Evolutionary conservation across 2,888 invertebrate genomes (phyloP), one percentile per base, ranked within the genome.

Genomic region (Frankliniella fusca): DNA sequence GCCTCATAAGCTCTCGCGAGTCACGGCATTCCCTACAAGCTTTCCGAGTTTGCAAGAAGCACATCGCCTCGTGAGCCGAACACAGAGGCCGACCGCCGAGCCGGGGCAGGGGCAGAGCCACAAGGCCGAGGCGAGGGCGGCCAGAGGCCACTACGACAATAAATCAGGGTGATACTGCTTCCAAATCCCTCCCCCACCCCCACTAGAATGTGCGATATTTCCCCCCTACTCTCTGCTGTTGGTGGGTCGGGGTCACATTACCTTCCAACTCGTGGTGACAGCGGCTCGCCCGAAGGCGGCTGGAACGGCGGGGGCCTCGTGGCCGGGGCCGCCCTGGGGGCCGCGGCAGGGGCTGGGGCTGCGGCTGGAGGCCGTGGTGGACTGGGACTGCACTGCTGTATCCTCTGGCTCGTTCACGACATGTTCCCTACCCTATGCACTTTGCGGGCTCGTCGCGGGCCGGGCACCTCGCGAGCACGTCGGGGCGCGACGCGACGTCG

Each of bases 201-300:
- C 38, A 3, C 38, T 38, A 38, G 38, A 38, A 38, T 38, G 38
- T 38, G 38, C 38, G 38, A 38, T 38, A 38, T 38, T 38, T 38
- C 38, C 38, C 38, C 38, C 38, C 3, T n/a, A n/a, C n/a, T 3
- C 38, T 38, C 38, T 38, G 38, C 38, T 38, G 38, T 5, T 38
- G 38, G 38, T 38, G 38, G 38, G 38, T 5, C 5, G 38, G 38
- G 38, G 38, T 38, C 38, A 23, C 70, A 23, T 76, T 76, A 76
- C 70, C 70, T 76, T 76, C 23, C 70, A 76, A 76, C 70, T 76
- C 70, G 70, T 76, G 70, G 70, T 76, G 70, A 76, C 70, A 27
- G 70, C 23, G n/a, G 70, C 70, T 27, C 70, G 70, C 70, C 70
- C 70, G 70, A 27, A 76, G 70, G 70, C 70, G 70, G 70, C 27